Evolutionary conservation across 2,797 vertebrate genomes (phyloP), one percentile per base, ranked within the genome.

Genomic region (Poeciliopsis infans): DNA sequence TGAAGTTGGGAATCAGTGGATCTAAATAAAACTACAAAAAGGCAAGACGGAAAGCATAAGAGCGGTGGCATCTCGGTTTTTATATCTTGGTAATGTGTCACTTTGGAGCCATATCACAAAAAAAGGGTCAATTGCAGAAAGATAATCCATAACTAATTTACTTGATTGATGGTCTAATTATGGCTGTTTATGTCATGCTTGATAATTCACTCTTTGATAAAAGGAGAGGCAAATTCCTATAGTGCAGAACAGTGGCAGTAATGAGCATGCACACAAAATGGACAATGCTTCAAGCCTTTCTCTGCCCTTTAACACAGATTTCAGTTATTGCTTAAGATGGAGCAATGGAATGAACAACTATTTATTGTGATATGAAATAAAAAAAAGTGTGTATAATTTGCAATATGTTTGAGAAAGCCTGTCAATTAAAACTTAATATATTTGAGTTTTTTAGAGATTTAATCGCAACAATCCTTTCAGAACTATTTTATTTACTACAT

Each of bases 101-200:
- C 85, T 90, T 89, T 89, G 88, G 91, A 91, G 86, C 86, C 73
- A 8, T 72, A 72, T 88, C 43, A 64, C 74, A 93, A 41, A 88
- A 88, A 92, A 93, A 84, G 92, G 92, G 93, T 95, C 91, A 93
- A 93, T 93, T 92, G 93, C 88, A 86, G 89, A 88, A 89, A 91
- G 90, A 94, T 94, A 94, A 94, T 94, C 94, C 91, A 93, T 93
- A 93, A 92, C 92, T 93, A 92, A 95, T 94, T 94, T 87, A 91
- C 87, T 87, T 93, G 92, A 95, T 93, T 94, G 93, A 95, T 94
- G 92, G 91, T 91, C 89, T 92, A 95, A 95, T 95, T 94, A 93
- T 83, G 90, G 83, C 85, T 92, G 92, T 94, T 95, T 93, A 89
- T 92, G 92, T 93, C 93, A 91, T 92, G 94, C 88, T 90, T 91